Evolutionary conservation across 2,888 invertebrate genomes (phyloP).

Genomic region (Diaprepes abbreviatus): DNA sequence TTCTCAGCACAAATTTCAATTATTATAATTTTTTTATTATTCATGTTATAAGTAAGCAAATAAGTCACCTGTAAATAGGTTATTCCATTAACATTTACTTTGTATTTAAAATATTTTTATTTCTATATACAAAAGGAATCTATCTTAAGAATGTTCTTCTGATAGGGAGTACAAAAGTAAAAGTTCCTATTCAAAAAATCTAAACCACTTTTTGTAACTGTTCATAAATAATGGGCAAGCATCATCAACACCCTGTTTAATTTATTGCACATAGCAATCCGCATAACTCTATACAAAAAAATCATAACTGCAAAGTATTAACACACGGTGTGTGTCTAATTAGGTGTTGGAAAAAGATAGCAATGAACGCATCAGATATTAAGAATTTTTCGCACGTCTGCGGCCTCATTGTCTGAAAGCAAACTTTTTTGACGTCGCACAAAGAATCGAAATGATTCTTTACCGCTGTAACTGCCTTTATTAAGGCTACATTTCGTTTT

Average conservation of each 20-base stretch:
- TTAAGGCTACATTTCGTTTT: slow-evolving; percentile 57
- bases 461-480: slow-evolving; percentile 56
- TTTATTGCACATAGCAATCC: slow-evolving; percentile 49
- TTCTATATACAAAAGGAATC: too few species aligned
- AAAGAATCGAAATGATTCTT: slow-evolving; percentile 55
- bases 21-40: too few species aligned
- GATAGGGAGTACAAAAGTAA: too few species aligned
- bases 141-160: too few species aligned
- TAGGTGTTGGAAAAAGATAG: slow-evolving; percentile 56
- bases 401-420: slow-evolving; percentile 27
- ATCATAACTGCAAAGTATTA: slow-evolving; percentile 49
- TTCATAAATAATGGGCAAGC: too few species aligned
- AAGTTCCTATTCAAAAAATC: too few species aligned
- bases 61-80: too few species aligned
- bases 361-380: slow-evolving; percentile 55
- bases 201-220: too few species aligned
- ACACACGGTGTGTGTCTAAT: slow-evolving; percentile 60
- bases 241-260: slow-evolving; percentile 37
- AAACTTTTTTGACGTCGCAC: slow-evolving; percentile 34
- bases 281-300: slow-evolving; percentile 36
- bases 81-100: too few species aligned
- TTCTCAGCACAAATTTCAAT: too few species aligned
- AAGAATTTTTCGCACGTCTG: slow-evolving; percentile 60
- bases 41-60: too few species aligned
- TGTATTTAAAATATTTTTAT: too few species aligned